Base-by-base conservation (phyloP, 2,797 vertebrate genomes). In the Novumbra hubbsi region DNA sequence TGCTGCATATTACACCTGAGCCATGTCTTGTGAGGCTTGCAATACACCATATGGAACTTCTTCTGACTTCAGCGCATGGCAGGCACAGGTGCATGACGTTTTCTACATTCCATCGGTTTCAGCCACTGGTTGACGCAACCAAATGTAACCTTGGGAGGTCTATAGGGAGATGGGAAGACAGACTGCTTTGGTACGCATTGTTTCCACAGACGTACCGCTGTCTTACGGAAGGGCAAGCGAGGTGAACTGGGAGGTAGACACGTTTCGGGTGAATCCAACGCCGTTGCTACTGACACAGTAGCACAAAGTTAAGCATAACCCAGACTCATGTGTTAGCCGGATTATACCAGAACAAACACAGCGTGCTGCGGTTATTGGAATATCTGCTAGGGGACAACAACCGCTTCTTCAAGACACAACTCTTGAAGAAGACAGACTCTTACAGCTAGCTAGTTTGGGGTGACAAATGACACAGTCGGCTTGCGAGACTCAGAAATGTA, bases 311-410 rank as follows among this genome's bases (percentile, higher is more conserved):
- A 24, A 4, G 24, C 55, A 60, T 24, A 4, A 60, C 55, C 3
- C 12, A 24, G 11, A 60, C 55, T 65, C 16, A 19, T 11, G 27
- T 17, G 27, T 3, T 32, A 14, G 28, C 15, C 30, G 49, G 45
- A 57, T 27, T 19, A 34, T 28, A 68, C 21, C 0, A 24, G n/a
- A n/a, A 21, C 4, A 17, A 52, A 16, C 34, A n/a, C 48, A 16
- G 28, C 63, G 45, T 63, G 24, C n/a, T 74, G 69, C 55, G 72
- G 64, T 78, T 72, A 19, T 76, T 32, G 24, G 69, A 66, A 38
- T 9, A 71, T 32, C 73, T 71, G 73, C 85, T 76, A 83, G 82
- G 80, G 80, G 84, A 79, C 79, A 76, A 74, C 71, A 82, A 75
- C 64, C 72, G 38, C 65, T 27, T 67, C 34, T 41, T 73, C 38